Conservation (phyloP, 2,113 vertebrate genomes). For the Sprattus sprattus region DNA sequence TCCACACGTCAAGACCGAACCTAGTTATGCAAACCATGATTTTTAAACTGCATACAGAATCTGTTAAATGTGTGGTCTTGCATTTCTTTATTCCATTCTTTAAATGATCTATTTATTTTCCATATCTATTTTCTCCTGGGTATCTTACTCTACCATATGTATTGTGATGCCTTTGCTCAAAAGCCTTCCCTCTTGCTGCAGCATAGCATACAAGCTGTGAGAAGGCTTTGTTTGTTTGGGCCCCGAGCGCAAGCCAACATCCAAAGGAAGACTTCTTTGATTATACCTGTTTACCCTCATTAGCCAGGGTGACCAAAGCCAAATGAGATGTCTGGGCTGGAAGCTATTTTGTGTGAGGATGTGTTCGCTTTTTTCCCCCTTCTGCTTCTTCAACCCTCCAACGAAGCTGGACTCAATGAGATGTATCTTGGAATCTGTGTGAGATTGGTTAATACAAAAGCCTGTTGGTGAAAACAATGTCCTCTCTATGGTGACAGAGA, state of each 20-base stretch:
- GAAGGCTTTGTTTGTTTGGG: background rate
- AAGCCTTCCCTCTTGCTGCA: background rate
- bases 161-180: background rate
- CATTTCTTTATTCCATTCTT: background rate
- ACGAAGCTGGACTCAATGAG: conserved; percentile 75
- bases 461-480: conserved; percentile 98
- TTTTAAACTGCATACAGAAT: background rate
- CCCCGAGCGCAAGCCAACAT: background rate
- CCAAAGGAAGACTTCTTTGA: conserved; percentile 13
- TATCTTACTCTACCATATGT: background rate
- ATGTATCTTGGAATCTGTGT: conserved; percentile 92
- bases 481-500: conserved; percentile 94
- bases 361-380: conserved; percentile 12
- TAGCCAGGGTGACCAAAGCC: conserved; percentile 5
- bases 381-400: conserved; percentile 38
- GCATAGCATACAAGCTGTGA: too few species aligned
- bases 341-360: background rate
- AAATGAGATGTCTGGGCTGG: conserved; percentile 1
- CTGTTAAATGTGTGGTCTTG: background rate
- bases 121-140: background rate
- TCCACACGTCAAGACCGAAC: too few species aligned
- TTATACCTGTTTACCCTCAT: conserved; percentile 19
- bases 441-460: conserved; percentile 94
- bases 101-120: background rate
- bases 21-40: too few species aligned